phyloP scores from a whole-genome alignment of 2,888 invertebrate species.

The Tipula helvola region DNA sequence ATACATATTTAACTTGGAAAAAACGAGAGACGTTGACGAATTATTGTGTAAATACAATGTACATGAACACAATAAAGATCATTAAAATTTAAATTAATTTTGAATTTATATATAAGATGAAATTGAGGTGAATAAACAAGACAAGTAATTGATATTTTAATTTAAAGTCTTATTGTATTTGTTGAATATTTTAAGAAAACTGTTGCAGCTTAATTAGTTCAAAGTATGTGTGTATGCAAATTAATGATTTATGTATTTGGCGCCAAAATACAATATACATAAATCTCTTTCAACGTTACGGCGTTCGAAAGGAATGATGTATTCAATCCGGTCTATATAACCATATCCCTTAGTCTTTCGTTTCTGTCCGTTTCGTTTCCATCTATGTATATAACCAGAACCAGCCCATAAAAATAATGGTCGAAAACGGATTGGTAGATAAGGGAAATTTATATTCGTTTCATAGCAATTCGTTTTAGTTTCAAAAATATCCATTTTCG shows the following conservation, averaged over 20 bases:
- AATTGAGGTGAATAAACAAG: neutral
- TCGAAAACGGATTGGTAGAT: too few relatives aligned
- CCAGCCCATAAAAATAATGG: too few relatives aligned
- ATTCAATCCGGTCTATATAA: too few relatives aligned
- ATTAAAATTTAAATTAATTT: neutral
- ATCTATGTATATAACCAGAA: too few relatives aligned
- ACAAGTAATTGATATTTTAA: neutral
- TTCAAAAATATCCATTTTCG: too few relatives aligned
- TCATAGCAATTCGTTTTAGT: too few relatives aligned
- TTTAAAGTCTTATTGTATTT: neutral
- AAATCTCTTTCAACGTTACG: too few relatives aligned
- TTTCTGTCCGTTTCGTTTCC: too few relatives aligned
- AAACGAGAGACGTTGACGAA: neutral
- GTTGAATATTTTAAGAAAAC: neutral
- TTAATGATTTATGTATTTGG: neutral
- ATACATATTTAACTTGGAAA: neutral
- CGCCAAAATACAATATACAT: neutral
- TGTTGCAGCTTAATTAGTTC: neutral
- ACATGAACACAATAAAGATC: neutral
- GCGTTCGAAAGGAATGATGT: too few relatives aligned
- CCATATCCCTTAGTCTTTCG: too few relatives aligned
- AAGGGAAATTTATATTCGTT: too few relatives aligned
- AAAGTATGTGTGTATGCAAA: neutral
- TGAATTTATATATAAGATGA: neutral
- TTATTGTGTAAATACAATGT: neutral